phyloP scores from a whole-genome alignment of 2,888 invertebrate species.

The Lasioglossum leucozonium region DNA sequence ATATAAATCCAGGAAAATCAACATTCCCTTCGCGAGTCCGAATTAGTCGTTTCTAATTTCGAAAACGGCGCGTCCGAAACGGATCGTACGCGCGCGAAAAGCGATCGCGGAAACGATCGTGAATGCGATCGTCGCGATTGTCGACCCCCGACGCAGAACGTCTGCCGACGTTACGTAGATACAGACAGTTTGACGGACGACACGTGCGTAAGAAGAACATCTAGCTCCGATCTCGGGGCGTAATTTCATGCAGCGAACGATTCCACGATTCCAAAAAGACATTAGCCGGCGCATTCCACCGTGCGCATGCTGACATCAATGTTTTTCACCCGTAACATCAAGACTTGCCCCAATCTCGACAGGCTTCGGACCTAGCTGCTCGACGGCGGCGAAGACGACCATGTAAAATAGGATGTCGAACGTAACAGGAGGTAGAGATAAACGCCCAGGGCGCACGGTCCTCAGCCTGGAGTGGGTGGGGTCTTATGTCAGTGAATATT shows the following conservation, averaged over 20 bases:
- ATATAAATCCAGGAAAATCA: not conserved
- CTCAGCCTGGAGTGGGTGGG: conserved; percentile 84
- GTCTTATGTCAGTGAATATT: conserved; percentile 85
- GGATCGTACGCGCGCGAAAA: not conserved
- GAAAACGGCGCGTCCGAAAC: not conserved
- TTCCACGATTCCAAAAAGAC: conserved; percentile 4
- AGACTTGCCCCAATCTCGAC: conserved; percentile 76
- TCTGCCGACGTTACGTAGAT: not conserved
- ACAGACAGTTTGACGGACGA: not conserved
- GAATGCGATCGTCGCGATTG: not conserved
- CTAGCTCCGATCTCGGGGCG: conserved; percentile 12
- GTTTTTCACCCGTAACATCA: conserved; percentile 43
- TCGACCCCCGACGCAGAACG: not conserved
- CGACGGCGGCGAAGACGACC: conserved; percentile 50
- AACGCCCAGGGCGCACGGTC: conserved; percentile 65
- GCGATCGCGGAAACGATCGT: not conserved
- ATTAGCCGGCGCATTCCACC: conserved; percentile 28
- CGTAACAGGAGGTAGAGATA: conserved; percentile 63
- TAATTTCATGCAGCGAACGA: conserved; percentile 10
- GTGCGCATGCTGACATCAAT: conserved; percentile 49
- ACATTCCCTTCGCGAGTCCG: not conserved
- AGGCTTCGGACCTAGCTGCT: conserved; percentile 74
- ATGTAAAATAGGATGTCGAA: conserved; percentile 49
- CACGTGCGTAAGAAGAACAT: conserved; percentile 11
- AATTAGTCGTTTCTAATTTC: not conserved